These are phyloP conservation scores for Eucera pruinosa DNA, from an alignment of 2,888 invertebrate genomes.

Conservation along the genomic window DNA sequence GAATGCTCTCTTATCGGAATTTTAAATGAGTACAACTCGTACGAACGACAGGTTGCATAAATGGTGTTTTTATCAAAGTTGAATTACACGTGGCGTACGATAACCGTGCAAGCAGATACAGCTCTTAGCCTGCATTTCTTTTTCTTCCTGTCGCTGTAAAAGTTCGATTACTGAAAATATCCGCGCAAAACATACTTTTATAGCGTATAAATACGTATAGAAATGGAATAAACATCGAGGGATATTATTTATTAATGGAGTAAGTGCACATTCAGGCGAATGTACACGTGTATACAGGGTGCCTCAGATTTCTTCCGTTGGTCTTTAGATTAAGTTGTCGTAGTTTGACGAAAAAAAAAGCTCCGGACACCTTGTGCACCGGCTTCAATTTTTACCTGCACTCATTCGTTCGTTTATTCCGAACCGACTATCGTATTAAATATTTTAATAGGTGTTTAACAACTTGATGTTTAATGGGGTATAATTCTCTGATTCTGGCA, in stretches of 20 bases:
- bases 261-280: no score
- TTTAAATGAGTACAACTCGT: constrained; percentile 28
- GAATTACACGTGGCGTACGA: not conserved
- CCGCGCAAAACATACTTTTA: not conserved
- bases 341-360: no score
- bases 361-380: no score
- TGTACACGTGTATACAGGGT: no score
- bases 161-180: not conserved
- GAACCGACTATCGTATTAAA: no score
- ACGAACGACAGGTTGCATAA: constrained; percentile 23
- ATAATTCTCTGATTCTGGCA: not conserved
- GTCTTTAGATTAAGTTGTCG: no score
- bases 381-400: no score
- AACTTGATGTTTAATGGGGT: not conserved
- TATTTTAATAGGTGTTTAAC: not conserved
- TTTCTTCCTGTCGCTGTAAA: not conserved
- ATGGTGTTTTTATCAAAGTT: constrained; percentile 12
- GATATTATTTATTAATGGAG: no score
- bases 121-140: no score
- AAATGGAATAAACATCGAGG: not conserved
- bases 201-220: not conserved
- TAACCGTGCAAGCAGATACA: no score
- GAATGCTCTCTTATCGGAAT: constrained; percentile 37
- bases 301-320: no score
- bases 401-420: no score